A percentile compares a stretch with the other conserved stretches of the same genome.
Conservation (phyloP, 1,140 invertebrate species). For the Sesamia nonagrioides region DNA sequence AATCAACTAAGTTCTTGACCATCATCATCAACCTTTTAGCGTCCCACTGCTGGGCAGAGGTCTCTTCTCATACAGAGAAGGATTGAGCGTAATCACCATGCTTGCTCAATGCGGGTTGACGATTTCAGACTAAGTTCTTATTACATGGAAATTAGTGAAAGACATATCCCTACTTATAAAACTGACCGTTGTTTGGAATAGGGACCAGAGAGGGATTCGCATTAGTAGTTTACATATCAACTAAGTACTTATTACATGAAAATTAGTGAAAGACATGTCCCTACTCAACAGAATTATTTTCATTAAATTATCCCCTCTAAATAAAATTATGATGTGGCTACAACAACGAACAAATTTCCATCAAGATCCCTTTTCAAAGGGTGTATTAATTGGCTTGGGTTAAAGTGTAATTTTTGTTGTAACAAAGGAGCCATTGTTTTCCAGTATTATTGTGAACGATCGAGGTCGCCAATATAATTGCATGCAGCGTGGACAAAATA, state of each 20-base stretch:
- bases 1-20: too few species aligned
- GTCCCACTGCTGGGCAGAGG: too few species aligned
- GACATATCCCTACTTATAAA: neutral
- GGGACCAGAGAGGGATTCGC: neutral
- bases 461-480: slow-evolving; percentile 49
- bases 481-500: slow-evolving; percentile 41
- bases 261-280: neutral
- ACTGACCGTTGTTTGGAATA: neutral
- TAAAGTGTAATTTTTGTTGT: slow-evolving; percentile 10
- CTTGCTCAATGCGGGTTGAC: too few species aligned
- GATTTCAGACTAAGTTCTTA: neutral
- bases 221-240: neutral
- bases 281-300: neutral
- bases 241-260: neutral
- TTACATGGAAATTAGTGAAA: neutral
- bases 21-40: too few species aligned
- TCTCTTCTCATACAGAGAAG: too few species aligned
- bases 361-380: slow-evolving; percentile 20
- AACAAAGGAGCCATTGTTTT: slow-evolving; percentile 47
- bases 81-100: too few species aligned
- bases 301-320: neutral
- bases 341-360: neutral
- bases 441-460: slow-evolving; percentile 38
- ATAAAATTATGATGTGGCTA: neutral
- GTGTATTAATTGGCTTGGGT: slow-evolving; percentile 8